A percentile compares a stretch with the other conserved stretches of the same genome.
Conservation (phyloP, 2,113 vertebrate species). For the Capreolus pygargus region DNA sequence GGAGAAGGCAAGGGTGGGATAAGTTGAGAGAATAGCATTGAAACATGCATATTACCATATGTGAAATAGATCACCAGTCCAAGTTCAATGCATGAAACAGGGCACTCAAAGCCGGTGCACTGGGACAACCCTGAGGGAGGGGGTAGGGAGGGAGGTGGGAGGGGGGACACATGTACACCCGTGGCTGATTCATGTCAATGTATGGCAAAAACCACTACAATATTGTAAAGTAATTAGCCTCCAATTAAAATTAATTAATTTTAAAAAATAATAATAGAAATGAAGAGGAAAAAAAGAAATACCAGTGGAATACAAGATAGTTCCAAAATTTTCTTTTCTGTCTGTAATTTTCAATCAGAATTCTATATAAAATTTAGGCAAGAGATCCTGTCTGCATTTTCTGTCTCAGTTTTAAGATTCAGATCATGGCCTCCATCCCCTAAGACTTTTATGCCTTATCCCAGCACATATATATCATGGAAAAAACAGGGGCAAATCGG, state of each 20-base stretch:
- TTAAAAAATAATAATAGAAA: neutral
- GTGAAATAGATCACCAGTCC: neutral
- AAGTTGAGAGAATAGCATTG: neutral
- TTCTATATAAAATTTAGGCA: neutral
- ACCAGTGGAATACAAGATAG: neutral
- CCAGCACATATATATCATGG: neutral
- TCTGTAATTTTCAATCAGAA: neutral
- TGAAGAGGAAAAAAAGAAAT: neutral
- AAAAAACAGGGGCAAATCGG: neutral
- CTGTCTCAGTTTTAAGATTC: conserved; percentile 7
- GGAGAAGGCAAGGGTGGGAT: neutral
- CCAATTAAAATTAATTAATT: neutral
- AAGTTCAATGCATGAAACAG: neutral
- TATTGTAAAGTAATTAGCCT: neutral
- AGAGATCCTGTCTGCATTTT: neutral
- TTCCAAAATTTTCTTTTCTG: conserved; percentile 37
- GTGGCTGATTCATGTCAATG: neutral
- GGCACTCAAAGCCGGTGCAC: neutral
- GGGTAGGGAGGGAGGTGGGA: neutral
- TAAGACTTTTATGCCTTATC: neutral
- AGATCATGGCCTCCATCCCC: neutral
- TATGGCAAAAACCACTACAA: neutral
- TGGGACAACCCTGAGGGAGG: neutral
- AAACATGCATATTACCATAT: neutral
- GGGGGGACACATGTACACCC: neutral